Percentiles rank a stretch among this genome's conserved stretches.
Evolutionary conservation across 2,797 vertebrate species (phyloP).

Genomic region (Tragopan temminckii): DNA sequence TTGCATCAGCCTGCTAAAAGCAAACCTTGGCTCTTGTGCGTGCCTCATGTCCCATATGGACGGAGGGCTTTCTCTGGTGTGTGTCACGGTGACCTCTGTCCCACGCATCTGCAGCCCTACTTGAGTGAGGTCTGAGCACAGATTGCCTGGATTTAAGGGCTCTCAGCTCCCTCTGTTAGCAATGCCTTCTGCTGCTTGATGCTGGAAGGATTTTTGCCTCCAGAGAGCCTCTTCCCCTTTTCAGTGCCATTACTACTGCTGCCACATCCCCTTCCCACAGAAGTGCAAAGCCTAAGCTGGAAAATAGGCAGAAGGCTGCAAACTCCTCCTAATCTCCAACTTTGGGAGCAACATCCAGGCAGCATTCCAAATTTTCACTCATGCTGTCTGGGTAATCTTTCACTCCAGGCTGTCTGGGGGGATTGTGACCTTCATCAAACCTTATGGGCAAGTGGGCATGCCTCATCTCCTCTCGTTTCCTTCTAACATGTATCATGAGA

Average conservation of each 20-base stretch:
- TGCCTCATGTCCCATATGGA: rapidly evolving
- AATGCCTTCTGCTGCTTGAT: rapidly evolving
- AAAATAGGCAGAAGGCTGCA: neutral
- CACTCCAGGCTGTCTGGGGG: too few relatives aligned
- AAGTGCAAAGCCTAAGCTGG: neutral
- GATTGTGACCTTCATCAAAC: neutral
- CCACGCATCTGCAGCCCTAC: neutral
- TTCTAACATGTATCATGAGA: neutral
- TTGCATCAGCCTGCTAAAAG: neutral
- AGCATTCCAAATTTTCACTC: neutral
- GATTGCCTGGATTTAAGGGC: neutral
- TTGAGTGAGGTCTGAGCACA: neutral
- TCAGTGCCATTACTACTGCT: rapidly evolving
- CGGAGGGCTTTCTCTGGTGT: rapidly evolving
- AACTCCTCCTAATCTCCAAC: neutral
- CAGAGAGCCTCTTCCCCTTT: neutral
- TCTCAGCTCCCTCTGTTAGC: neutral
- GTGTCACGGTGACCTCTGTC: rapidly evolving
- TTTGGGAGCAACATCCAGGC: neutral
- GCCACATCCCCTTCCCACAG: neutral
- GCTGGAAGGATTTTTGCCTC: neutral
- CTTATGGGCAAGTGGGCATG: neutral
- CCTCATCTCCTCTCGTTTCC: neutral
- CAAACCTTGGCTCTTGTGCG: rapidly evolving
- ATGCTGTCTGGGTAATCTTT: neutral